Evolutionary conservation across 2,797 vertebrate species (phyloP).

Genomic region (Betta splendens): DNA sequence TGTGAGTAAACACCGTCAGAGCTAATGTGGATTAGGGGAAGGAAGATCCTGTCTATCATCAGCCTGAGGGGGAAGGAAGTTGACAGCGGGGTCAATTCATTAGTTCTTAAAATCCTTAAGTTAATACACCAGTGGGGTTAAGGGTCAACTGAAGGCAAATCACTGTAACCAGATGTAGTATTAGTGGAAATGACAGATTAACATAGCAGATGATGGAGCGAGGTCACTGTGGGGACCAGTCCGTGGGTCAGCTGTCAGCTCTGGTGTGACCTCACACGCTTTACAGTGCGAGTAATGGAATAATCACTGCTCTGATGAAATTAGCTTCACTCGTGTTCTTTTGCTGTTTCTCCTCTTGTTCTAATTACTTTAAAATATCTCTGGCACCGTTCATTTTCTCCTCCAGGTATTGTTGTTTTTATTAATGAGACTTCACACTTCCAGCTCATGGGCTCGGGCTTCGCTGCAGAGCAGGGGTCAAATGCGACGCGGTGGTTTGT

Average conservation of each 20-base stretch:
- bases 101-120: background rate
- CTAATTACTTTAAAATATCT: background rate
- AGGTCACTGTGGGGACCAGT: constrained; percentile 24
- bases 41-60: constrained; percentile 32
- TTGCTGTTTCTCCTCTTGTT: background rate
- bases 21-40: constrained; percentile 67
- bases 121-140: background rate
- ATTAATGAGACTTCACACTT: constrained; percentile 56
- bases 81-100: constrained; percentile 33
- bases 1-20: constrained; percentile 72
- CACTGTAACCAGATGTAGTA: background rate
- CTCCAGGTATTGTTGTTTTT: background rate
- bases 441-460: constrained; percentile 36
- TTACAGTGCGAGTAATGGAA: background rate
- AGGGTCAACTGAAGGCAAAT: background rate
- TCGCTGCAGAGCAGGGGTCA: constrained; percentile 69
- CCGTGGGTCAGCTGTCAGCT: constrained; percentile 37
- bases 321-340: background rate
- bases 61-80: constrained; percentile 26
- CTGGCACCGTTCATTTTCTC: background rate
- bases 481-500: constrained; percentile 76
- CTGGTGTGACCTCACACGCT: constrained; percentile 46
- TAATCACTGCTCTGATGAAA: background rate
- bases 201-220: background rate
- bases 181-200: background rate